These are phyloP conservation scores for Eucriotettix oculatus DNA, from an alignment of 2,888 invertebrate species.

Conservation along the genomic window DNA sequence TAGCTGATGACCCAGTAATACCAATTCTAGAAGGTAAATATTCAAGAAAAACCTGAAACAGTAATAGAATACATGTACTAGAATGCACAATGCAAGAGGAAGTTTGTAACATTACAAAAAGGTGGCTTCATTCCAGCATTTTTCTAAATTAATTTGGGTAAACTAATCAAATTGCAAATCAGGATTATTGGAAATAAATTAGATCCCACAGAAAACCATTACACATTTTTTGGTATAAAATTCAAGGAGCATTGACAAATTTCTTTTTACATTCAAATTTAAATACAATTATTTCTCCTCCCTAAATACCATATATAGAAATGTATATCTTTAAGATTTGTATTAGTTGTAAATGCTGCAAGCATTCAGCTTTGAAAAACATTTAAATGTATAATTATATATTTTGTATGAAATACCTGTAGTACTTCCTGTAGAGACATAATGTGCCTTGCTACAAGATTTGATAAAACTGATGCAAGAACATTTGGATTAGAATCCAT, in stretches of 20 bases:
- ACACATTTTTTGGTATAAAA: too few relatives aligned
- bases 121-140: neutral
- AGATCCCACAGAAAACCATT: too few relatives aligned
- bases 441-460: conserved; percentile 27
- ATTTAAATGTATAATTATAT: too few relatives aligned
- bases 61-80: neutral
- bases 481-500: conserved; percentile 30
- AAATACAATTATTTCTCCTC: neutral
- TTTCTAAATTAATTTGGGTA: neutral
- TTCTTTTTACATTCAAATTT: too few relatives aligned
- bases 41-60: conserved; percentile 40
- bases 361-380: neutral
- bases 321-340: neutral
- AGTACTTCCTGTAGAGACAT: conserved; percentile 20
- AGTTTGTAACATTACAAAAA: neutral
- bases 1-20: conserved; percentile 25
- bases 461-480: conserved; percentile 30
- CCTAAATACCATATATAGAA: neutral
- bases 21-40: conserved; percentile 50
- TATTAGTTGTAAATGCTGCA: neutral
- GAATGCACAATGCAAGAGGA: too few relatives aligned
- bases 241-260: too few relatives aligned
- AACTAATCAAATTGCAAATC: neutral
- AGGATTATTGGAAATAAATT: too few relatives aligned
- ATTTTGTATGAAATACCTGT: conserved; percentile 15